These are phyloP conservation scores for Cetoscarus ocellatus DNA, from an alignment of 2,797 vertebrate species.

Conservation along the genomic window DNA sequence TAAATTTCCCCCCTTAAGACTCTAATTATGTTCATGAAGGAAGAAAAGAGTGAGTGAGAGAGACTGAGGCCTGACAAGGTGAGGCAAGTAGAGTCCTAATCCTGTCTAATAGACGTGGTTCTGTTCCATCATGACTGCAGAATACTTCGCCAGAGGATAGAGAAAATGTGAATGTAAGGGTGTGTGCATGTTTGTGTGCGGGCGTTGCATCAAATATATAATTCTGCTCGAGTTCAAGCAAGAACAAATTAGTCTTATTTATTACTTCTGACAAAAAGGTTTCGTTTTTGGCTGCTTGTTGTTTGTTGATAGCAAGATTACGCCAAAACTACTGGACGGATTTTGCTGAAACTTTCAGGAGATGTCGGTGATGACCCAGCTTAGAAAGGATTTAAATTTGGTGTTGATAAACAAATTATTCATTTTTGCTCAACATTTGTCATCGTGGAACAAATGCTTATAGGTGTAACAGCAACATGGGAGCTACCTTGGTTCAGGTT, in stretches of 20 bases:
- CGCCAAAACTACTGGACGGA: no score
- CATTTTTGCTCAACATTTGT: no score
- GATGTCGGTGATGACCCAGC: no score
- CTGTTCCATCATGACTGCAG: conserved; percentile 44
- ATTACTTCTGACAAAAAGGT: neutral
- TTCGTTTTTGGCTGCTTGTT: no score
- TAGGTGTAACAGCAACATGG: no score
- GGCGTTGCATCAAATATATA: no score
- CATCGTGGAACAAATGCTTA: no score
- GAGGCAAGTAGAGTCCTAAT: conserved; percentile 58
- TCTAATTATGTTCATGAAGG: conserved; percentile 46
- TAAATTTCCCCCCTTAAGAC: conserved; percentile 28
- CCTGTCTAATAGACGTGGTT: conserved; percentile 57
- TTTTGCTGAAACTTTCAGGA: no score
- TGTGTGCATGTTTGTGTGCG: conserved; percentile 5
- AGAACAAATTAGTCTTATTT: neutral
- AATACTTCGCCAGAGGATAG: conserved; percentile 39
- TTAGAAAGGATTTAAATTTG: no score
- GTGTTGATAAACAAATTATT: no score
- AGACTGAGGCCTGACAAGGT: conserved; percentile 43
- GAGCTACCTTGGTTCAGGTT: no score
- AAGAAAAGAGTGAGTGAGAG: neutral
- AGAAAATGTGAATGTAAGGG: neutral
- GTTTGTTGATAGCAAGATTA: no score
- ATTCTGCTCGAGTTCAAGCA: neutral